phyloP scores from a whole-genome alignment of 1,140 invertebrate genomes.

The Drosophila teissieri region DNA sequence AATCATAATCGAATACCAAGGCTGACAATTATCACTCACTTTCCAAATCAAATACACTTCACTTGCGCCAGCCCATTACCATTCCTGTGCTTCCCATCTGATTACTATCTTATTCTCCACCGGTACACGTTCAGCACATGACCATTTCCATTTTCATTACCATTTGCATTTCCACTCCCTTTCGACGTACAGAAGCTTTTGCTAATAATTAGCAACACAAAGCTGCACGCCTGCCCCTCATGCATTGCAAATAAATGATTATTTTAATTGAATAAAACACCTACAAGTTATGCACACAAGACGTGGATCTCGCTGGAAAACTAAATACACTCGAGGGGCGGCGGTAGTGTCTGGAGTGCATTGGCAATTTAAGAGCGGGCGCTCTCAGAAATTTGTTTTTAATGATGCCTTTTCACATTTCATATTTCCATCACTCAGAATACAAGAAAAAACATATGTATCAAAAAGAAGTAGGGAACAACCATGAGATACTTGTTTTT shows the following conservation, averaged over 20 bases:
- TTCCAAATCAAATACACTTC: slow-evolving; percentile 4
- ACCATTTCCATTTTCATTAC: slow-evolving; percentile 38
- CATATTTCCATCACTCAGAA: slow-evolving; percentile 64
- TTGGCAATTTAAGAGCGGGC: slow-evolving; percentile 73
- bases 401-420: slow-evolving; percentile 78
- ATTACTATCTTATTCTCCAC: slow-evolving; percentile 5
- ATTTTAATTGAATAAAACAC: slow-evolving; percentile 82
- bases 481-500: slow-evolving; percentile 15
- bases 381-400: slow-evolving; percentile 74
- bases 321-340: not conserved
- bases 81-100: not conserved
- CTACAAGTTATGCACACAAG: slow-evolving; percentile 58
- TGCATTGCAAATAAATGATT: slow-evolving; percentile 78
- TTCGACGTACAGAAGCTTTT: slow-evolving; percentile 42
- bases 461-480: not conserved
- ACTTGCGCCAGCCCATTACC: not conserved
- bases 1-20: too few species aligned
- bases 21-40: not conserved
- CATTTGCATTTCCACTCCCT: slow-evolving; percentile 51
- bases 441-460: not conserved
- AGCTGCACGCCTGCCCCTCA: slow-evolving; percentile 26
- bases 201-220: slow-evolving; percentile 35
- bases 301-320: slow-evolving; percentile 12
- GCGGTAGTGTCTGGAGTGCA: slow-evolving; percentile 23
- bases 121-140: slow-evolving; percentile 12